Percentiles rank a stretch among this genome's conserved stretches.
Evolutionary conservation across 2,888 invertebrate species (phyloP).

Genomic region (Psylliodes chrysocephalus): DNA sequence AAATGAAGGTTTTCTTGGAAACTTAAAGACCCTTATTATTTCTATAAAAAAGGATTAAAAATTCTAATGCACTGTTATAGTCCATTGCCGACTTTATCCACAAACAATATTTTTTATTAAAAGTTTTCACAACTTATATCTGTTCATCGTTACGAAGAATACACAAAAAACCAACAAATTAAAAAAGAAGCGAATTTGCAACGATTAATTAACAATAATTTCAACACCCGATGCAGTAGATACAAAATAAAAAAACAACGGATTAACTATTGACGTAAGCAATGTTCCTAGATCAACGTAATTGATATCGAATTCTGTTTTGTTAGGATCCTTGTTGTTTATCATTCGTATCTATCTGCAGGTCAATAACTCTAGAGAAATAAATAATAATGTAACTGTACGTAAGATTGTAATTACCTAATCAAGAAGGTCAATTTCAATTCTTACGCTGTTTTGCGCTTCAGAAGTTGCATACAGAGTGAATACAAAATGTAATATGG

Average conservation of each 20-base stretch:
- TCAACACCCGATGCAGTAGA: neutral
- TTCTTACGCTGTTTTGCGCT: neutral
- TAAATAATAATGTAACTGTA: neutral
- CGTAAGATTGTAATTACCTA: neutral
- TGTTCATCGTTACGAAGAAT: no score
- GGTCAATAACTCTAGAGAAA: neutral
- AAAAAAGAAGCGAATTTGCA: neutral
- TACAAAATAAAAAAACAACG: neutral
- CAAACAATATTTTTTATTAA: no score
- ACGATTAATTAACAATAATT: neutral
- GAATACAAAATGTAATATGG: no score
- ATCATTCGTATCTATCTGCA: neutral
- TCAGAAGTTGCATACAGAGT: neutral
- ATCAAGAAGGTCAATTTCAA: conserved; percentile 1
- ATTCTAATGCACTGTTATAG: no score
- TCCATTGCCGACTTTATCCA: no score
- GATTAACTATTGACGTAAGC: neutral
- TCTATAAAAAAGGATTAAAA: no score
- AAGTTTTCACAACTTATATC: no score
- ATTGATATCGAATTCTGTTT: neutral
- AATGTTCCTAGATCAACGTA: neutral
- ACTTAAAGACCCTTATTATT: no score
- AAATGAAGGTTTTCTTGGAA: no score
- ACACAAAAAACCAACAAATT: no score
- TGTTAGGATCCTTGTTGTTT: neutral